A percentile compares a stretch with the other conserved stretches of the same genome.
phyloP scores from a whole-genome alignment of 2,888 invertebrate genomes.

The Aphodius granarius region DNA sequence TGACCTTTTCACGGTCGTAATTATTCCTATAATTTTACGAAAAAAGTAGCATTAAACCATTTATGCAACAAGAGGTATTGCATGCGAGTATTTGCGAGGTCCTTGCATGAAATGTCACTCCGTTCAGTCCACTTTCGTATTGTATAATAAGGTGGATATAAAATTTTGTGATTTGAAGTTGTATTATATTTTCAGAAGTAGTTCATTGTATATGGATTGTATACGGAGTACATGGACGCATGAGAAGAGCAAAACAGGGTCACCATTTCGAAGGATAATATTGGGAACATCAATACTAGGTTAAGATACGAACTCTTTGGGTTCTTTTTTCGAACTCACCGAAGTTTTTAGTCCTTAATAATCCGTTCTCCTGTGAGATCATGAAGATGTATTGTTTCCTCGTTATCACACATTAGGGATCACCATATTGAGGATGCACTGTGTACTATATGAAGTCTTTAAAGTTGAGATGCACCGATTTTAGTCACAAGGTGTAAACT shows the following conservation, averaged over 20 bases:
- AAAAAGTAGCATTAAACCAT: not conserved
- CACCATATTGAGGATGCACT: not conserved
- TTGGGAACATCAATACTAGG: not conserved
- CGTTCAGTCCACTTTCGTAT: not conserved
- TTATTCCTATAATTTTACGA: not conserved
- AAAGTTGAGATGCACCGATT: not conserved
- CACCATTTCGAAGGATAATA: not conserved
- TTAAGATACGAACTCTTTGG: not conserved
- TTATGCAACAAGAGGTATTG: not conserved
- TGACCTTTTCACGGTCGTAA: not conserved
- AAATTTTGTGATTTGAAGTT: not conserved
- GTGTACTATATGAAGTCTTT: not conserved
- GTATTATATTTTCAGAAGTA: not conserved
- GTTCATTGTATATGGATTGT: not conserved
- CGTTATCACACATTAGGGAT: not conserved
- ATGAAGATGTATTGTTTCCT: not conserved
- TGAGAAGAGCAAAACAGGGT: not conserved
- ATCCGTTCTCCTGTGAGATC: not conserved
- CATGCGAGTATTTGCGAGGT: not conserved
- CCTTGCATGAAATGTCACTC: not conserved
- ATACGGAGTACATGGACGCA: too few species aligned
- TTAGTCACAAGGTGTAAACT: not conserved
- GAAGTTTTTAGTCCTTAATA: not conserved
- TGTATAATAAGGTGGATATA: not conserved
- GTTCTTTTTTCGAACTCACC: not conserved